Evolutionary conservation across 1,140 invertebrate species (phyloP), one percentile per base, ranked within the genome.

Genomic region (Drosophila bipectinata): DNA sequence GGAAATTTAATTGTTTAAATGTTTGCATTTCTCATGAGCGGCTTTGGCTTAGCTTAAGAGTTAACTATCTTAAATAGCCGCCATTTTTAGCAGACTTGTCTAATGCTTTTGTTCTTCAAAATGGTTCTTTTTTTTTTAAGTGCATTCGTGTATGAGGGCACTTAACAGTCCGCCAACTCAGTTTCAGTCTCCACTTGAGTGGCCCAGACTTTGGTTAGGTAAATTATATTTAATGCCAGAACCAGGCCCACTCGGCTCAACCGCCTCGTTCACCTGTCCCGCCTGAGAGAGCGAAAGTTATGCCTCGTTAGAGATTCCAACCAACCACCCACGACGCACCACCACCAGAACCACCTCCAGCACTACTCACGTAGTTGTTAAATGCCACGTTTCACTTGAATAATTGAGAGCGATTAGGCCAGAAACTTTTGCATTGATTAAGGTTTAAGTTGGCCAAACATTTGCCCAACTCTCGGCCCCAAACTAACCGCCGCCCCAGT

Each of bases 351-450:
- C n/a, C n/a, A 18, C 15, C 41, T 2, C 2, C 77, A 69, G 47
- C 79, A 56, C 72, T 47, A 56, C 83, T 87, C 87, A 90, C 88
- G 88, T 90, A 90, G 74, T 88, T 90, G 88, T 90, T 90, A 88
- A 89, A 90, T 83, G 88, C 87, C 87, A 90, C 87, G 87, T 90
- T 90, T 90, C 87, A 84, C 87, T 87, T 87, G 82, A 90, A 90
- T 90, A 90, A 90, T 90, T 90, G 87, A 84, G 79, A 88, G 79
- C 87, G 87, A 90, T 90, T 90, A 90, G 87, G 87, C 87, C 73
- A 80, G 77, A 90, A 90, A 82, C 83, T 90, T 90, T 90, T 79
- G 82, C 85, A 90, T 90, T 90, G 87, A 90, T 90, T 90, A 88
- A 83, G 87, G 79, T 78, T 80, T 81, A 90, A 88, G 82, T 90